A percentile compares a stretch with the other conserved stretches of the same genome.
These are phyloP conservation scores for Agrilus cyanescens DNA, from an alignment of 2,888 invertebrate species.

Conservation along the genomic window DNA sequence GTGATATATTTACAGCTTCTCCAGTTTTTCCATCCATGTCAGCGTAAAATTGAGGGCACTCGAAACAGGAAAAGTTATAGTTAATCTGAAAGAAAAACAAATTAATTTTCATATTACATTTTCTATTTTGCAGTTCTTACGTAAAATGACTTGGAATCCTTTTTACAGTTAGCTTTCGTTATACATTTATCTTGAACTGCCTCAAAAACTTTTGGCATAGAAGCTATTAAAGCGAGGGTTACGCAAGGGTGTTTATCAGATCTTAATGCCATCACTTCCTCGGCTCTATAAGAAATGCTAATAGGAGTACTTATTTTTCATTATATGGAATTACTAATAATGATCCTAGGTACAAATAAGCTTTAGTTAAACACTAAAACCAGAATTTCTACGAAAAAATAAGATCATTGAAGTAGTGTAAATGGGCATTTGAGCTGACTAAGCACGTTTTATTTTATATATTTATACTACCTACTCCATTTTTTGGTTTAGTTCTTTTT, in stretches of 20 bases:
- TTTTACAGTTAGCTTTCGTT: constrained; percentile 71
- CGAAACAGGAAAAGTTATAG: constrained; percentile 59
- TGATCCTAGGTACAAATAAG: too few species aligned
- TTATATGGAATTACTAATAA: too few species aligned
- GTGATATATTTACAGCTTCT: constrained; percentile 40
- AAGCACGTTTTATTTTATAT: too few species aligned
- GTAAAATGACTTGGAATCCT: constrained; percentile 73
- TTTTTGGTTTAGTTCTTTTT: too few species aligned
- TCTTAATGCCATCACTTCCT: constrained; percentile 61
- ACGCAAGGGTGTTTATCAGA: constrained; percentile 72
- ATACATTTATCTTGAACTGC: constrained; percentile 74
- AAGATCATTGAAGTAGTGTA: too few species aligned
- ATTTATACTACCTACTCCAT: too few species aligned
- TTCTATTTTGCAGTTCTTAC: constrained; percentile 41
- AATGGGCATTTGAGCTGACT: too few species aligned
- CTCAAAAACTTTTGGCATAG: constrained; percentile 72
- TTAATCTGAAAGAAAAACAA: constrained; percentile 47
- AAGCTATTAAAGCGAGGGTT: constrained; percentile 64
- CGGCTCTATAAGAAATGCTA: constrained; percentile 43
- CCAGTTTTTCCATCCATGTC: constrained; percentile 51
- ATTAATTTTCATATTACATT: neutral
- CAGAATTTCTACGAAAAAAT: too few species aligned
- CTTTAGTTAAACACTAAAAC: too few species aligned
- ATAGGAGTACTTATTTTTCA: too few species aligned
- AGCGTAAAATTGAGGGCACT: constrained; percentile 51